Conservation (phyloP, 2,797 vertebrate genomes). For the Danio jaintianensis region DNA sequence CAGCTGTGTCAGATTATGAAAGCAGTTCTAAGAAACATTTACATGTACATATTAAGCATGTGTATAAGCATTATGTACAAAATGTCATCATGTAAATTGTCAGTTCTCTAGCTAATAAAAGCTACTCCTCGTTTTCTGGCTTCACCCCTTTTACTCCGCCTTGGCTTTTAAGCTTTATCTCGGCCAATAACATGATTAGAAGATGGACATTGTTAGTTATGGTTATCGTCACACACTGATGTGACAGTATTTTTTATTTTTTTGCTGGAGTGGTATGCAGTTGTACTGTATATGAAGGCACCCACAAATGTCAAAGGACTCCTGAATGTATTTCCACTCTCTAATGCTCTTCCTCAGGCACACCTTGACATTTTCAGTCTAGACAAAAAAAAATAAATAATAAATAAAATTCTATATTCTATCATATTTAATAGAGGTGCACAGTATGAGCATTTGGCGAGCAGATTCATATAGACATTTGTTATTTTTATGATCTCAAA, state of each 20-base stretch:
- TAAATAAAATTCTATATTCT: conserved; percentile 6
- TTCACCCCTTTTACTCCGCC: neutral
- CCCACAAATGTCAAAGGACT: conserved; percentile 27
- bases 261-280: too few species aligned
- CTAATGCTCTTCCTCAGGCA: conserved; percentile 65
- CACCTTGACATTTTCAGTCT: conserved; percentile 70
- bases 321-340: conserved; percentile 69
- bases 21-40: conserved; percentile 75
- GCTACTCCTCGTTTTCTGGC: too few species aligned
- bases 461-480: neutral
- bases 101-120: conserved; percentile 58
- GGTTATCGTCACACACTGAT: neutral
- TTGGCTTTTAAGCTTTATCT: conserved; percentile 25
- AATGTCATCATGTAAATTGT: conserved; percentile 73
- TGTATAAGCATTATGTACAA: conserved; percentile 74
- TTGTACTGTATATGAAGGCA: conserved; percentile 10
- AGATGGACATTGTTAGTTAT: conserved; percentile 19
- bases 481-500: neutral
- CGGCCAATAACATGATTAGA: conserved; percentile 7
- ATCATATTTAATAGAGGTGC: conserved; percentile 50
- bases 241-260: conserved; percentile 17
- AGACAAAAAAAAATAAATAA: conserved; percentile 61
- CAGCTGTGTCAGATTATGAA: conserved; percentile 74
- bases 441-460: conserved; percentile 5
- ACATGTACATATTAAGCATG: conserved; percentile 73